phyloP scores from a whole-genome alignment of 1,140 invertebrate species.

The Hermetia illucens region DNA sequence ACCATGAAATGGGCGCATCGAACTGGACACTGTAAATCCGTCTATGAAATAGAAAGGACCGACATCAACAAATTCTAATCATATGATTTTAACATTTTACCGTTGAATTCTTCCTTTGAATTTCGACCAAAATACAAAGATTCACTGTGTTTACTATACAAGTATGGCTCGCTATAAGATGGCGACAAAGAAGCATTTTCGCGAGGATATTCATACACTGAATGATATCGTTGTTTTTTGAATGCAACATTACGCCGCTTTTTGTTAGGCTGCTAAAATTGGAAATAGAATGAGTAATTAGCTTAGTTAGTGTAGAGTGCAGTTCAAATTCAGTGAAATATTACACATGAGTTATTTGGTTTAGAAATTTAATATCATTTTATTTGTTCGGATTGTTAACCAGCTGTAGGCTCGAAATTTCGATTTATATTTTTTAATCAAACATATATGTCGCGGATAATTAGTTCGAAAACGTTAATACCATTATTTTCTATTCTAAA shows the following conservation, averaged over 20 bases:
- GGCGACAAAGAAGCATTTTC: constrained; percentile 31
- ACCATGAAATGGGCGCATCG: constrained; percentile 4
- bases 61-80: no score
- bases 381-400: no score
- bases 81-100: neutral
- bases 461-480: no score
- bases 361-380: no score
- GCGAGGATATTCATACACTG: constrained; percentile 67
- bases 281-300: neutral
- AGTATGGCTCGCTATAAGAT: constrained; percentile 5
- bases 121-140: neutral
- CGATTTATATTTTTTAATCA: no score
- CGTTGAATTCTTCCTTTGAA: neutral
- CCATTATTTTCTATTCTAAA: no score
- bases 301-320: no score
- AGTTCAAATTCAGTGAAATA: no score
- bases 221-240: constrained; percentile 67
- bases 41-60: constrained; percentile 1
- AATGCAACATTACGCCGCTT: constrained; percentile 50
- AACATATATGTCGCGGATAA: no score
- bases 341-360: no score
- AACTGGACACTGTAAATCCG: constrained; percentile 7
- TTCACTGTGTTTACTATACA: neutral
- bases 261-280: constrained; percentile 18
- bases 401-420: no score